These are phyloP conservation scores for Tachuris rubrigastra DNA, from an alignment of 2,113 vertebrate species.

Conservation along the genomic window DNA sequence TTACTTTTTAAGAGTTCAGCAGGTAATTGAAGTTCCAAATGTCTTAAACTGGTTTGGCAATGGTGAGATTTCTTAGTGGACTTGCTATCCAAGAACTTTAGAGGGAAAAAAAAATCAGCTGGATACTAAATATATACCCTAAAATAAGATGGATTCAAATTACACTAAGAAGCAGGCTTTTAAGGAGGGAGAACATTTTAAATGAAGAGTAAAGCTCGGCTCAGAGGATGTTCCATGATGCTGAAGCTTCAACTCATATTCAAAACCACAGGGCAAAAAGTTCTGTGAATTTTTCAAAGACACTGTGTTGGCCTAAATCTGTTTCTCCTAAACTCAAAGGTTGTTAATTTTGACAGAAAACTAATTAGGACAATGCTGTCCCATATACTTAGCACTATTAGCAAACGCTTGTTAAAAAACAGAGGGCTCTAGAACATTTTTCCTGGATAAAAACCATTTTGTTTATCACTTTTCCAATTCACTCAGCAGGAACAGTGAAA, in stretches of 20 bases:
- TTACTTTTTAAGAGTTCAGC: slow-evolving; percentile 58
- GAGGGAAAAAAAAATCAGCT: slow-evolving; percentile 19
- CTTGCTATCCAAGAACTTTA: slow-evolving; percentile 50
- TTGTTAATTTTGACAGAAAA: slow-evolving; percentile 30
- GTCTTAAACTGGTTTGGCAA: slow-evolving; percentile 57
- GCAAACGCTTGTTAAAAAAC: background rate
- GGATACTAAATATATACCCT: slow-evolving; percentile 55
- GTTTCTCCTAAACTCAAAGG: background rate
- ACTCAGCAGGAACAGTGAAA: background rate
- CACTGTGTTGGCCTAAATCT: slow-evolving; percentile 27
- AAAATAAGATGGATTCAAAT: slow-evolving; percentile 44
- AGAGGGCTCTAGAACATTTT: background rate
- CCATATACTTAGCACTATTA: slow-evolving; percentile 33
- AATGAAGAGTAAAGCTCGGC: slow-evolving; percentile 1
- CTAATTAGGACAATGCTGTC: slow-evolving; percentile 54
- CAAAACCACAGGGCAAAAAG: background rate
- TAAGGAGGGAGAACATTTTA: background rate
- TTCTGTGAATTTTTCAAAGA: slow-evolving; percentile 38
- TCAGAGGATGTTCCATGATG: background rate
- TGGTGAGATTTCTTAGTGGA: slow-evolving; percentile 43
- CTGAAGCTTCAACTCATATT: background rate
- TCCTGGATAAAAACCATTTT: background rate
- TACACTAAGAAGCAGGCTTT: slow-evolving; percentile 14
- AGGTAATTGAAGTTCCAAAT: slow-evolving; percentile 67
- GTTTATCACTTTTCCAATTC: slow-evolving; percentile 1